Evolutionary conservation across 2,113 vertebrate species (phyloP).

Genomic region (Chascanopsetta lugubris): DNA sequence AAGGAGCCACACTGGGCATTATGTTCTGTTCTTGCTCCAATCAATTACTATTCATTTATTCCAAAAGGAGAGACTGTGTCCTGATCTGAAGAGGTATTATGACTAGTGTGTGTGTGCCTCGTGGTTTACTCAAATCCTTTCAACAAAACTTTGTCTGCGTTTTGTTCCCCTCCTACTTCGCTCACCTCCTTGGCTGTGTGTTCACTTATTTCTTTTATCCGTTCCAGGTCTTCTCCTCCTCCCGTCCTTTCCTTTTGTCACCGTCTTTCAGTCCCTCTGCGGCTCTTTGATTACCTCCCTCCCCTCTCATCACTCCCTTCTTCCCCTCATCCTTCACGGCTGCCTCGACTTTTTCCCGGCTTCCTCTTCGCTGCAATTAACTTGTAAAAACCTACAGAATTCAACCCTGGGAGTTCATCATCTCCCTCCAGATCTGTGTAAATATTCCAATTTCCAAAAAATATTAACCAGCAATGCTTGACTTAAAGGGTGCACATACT

Average conservation of each 20-base stretch:
- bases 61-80: constrained; percentile 66
- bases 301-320: constrained; percentile 35
- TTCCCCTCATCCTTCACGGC: constrained; percentile 2
- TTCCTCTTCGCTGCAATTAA: not conserved
- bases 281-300: constrained; percentile 40
- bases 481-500: not conserved
- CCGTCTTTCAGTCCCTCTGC: constrained; percentile 19
- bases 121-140: constrained; percentile 56
- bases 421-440: not conserved
- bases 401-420: not conserved
- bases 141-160: constrained; percentile 57
- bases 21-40: constrained; percentile 68
- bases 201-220: constrained; percentile 48
- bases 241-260: constrained; percentile 48
- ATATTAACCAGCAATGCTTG: not conserved
- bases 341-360: not conserved
- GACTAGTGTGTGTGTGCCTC: constrained; percentile 51
- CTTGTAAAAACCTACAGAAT: too few species aligned
- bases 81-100: constrained; percentile 68
- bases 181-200: constrained; percentile 42
- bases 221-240: constrained; percentile 21
- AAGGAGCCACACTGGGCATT: constrained; percentile 68
- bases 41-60: constrained; percentile 80
- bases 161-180: constrained; percentile 52
- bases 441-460: not conserved